phyloP scores from a whole-genome alignment of 2,797 vertebrate genomes.

The Hydrocynus forskahlii region DNA sequence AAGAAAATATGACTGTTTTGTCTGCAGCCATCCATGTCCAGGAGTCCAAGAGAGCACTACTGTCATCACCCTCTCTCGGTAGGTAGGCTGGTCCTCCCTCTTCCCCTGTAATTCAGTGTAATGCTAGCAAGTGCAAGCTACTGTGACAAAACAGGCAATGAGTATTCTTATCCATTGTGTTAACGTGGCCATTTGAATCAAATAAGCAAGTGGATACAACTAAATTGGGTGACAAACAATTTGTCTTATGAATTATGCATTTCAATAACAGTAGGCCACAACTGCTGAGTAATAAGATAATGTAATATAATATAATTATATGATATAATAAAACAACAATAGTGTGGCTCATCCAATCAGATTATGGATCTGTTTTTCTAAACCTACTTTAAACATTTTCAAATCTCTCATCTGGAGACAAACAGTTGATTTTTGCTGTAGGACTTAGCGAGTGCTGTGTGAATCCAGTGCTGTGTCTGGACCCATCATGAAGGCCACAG shows the following conservation, averaged over 20 bases:
- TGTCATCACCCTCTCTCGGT: too few species aligned
- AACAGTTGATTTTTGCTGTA: background rate
- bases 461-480: background rate
- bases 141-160: background rate
- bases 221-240: too few species aligned
- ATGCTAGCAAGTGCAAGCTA: background rate
- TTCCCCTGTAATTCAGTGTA: background rate
- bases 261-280: too few species aligned
- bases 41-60: background rate
- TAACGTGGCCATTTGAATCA: background rate
- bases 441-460: background rate
- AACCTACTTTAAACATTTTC: background rate
- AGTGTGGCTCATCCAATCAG: too few species aligned
- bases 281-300: too few species aligned
- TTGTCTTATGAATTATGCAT: too few species aligned
- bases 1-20: too few species aligned
- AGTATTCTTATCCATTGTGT: background rate
- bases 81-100: too few species aligned
- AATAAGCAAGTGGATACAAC: background rate
- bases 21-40: constrained; percentile 33
- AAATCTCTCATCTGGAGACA: background rate
- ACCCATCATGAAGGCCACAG: constrained; percentile 30
- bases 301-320: too few species aligned
- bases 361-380: background rate
- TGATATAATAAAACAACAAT: too few species aligned